Evolutionary conservation across 2,888 invertebrate species (phyloP).

Genomic region (Caenorhabditis panamensis): DNA sequence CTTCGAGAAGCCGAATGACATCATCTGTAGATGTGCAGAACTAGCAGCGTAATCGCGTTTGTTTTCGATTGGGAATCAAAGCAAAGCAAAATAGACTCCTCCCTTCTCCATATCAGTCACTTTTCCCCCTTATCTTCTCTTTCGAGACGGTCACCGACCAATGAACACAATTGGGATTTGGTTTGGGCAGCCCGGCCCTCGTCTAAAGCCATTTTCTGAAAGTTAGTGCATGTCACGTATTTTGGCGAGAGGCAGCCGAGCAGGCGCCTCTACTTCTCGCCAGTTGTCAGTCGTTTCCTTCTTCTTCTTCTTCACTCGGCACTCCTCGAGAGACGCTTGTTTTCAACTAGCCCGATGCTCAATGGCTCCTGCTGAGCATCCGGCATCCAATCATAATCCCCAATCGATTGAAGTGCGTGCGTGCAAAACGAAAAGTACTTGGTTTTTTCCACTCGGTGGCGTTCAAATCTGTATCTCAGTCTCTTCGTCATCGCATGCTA

Average conservation of each 20-base stretch:
- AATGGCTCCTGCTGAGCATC: conserved; percentile 10
- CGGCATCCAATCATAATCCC: conserved; percentile 15
- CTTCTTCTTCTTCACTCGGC: neutral
- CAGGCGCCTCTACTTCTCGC: conserved; percentile 12
- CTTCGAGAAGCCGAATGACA: no score
- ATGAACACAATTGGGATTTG: conserved; percentile 21
- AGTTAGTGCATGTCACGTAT: conserved; percentile 54
- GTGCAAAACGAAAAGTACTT: neutral
- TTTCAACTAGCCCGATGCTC: conserved; percentile 5
- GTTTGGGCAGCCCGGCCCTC: conserved; percentile 17
- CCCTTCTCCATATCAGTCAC: conserved; percentile 16
- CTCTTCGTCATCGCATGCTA: conserved; percentile 11
- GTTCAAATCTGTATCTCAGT: conserved; percentile 15
- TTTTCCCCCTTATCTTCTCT: conserved; percentile 9
- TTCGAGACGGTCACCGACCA: conserved; percentile 19
- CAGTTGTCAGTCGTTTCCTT: conserved; percentile 29
- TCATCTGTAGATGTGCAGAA: no score
- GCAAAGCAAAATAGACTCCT: neutral
- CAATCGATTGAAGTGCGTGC: conserved; percentile 13
- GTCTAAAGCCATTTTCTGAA: conserved; percentile 6
- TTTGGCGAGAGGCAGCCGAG: conserved; percentile 36
- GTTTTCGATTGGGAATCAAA: neutral
- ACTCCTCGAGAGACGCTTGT: conserved; percentile 8
- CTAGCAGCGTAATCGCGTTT: no score
- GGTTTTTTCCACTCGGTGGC: conserved; percentile 5